Conservation (phyloP, 2,113 vertebrate species). For the Saccopteryx leptura region DNA sequence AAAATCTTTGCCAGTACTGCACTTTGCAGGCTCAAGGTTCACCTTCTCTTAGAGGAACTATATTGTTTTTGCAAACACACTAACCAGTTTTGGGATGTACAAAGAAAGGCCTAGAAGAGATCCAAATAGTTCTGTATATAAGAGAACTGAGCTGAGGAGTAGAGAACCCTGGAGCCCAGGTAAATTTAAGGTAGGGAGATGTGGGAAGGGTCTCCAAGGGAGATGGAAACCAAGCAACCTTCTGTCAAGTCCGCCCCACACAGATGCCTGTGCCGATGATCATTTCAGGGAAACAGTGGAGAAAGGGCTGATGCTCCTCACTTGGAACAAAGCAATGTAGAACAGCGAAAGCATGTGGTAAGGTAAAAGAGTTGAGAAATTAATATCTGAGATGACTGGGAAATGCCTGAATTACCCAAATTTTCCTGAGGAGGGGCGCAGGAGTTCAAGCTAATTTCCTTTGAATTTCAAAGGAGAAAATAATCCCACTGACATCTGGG, state of each 20-base stretch:
- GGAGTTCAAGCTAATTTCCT: not conserved
- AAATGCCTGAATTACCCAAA: not conserved
- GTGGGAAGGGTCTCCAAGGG: not conserved
- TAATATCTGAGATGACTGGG: not conserved
- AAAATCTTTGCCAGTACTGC: not conserved
- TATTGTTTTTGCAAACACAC: not conserved
- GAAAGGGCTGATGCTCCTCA: not conserved
- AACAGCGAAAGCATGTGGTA: not conserved
- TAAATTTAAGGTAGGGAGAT: not conserved
- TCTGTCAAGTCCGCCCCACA: not conserved
- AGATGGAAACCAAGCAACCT: not conserved
- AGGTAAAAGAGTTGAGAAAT: not conserved
- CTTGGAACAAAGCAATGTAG: not conserved
- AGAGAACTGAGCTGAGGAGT: not conserved
- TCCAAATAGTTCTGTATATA: not conserved
- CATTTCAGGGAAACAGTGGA: not conserved
- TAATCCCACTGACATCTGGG: not conserved
- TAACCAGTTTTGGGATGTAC: not conserved
- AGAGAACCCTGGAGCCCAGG: not conserved
- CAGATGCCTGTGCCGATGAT: not conserved
- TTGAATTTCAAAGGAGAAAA: constrained; percentile 28
- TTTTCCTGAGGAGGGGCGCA: not conserved
- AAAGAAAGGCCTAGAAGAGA: not conserved
- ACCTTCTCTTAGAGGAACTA: not conserved
- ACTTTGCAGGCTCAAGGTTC: not conserved